Evolutionary conservation across 2,888 invertebrate species (phyloP).

Genomic region (Agrochola lota): DNA sequence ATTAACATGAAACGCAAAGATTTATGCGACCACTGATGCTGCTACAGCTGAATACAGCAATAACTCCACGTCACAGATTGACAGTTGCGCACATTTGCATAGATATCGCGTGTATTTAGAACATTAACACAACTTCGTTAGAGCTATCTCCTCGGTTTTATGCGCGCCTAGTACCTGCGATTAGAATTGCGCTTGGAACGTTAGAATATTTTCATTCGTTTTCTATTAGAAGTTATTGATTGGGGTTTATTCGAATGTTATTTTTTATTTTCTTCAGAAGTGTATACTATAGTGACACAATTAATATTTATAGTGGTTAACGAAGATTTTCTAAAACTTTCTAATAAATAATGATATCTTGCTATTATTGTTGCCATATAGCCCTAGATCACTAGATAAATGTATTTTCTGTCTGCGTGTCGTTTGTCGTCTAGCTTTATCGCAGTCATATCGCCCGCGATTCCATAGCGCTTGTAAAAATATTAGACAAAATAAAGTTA

Average conservation of each 20-base stretch:
- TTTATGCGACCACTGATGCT: conserved; percentile 24
- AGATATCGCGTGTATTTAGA: conserved; percentile 62
- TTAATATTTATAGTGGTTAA: background rate
- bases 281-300: background rate
- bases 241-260: background rate
- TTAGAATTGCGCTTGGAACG: conserved; percentile 54
- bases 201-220: conserved; percentile 33
- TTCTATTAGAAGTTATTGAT: conserved; percentile 10
- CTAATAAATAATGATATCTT: background rate
- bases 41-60: conserved; percentile 20
- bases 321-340: background rate
- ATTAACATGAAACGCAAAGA: background rate
- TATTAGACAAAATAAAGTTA: too few species aligned
- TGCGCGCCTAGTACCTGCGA: conserved; percentile 63
- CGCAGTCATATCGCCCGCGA: background rate
- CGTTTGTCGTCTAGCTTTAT: background rate
- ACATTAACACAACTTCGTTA: conserved; percentile 63
- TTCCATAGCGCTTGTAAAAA: background rate
- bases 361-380: background rate
- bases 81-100: conserved; percentile 55
- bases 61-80: conserved; percentile 53
- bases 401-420: background rate
- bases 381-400: background rate
- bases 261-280: background rate
- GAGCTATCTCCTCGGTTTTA: conserved; percentile 38